A percentile compares a stretch with the other conserved stretches of the same genome.
Evolutionary conservation across 2,888 invertebrate species (phyloP).

Genomic region (Rhagonycha fulva): DNA sequence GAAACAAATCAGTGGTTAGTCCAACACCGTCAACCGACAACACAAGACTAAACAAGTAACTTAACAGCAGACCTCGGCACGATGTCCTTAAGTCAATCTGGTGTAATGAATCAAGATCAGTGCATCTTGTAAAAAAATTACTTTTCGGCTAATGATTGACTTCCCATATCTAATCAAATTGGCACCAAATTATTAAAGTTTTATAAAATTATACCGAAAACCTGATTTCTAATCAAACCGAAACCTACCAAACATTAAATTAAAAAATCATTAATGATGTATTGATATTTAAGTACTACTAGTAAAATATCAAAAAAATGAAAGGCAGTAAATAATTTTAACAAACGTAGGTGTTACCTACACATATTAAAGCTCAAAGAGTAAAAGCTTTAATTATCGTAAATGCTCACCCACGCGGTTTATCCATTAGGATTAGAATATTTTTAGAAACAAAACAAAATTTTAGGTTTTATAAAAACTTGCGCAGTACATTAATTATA

Average conservation of each 20-base stretch:
- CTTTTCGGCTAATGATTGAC: neutral
- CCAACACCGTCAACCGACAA: constrained; percentile 18
- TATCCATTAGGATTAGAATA: neutral
- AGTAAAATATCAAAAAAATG: neutral
- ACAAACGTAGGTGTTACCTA: neutral
- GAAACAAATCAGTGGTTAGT: neutral
- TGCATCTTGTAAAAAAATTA: neutral
- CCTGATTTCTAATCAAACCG: neutral
- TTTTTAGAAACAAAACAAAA: neutral
- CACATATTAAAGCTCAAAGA: neutral
- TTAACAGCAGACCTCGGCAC: constrained; percentile 15
- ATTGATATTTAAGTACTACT: neutral
- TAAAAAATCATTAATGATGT: neutral
- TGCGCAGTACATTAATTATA: neutral
- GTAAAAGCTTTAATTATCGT: neutral
- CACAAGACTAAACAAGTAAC: constrained; percentile 25
- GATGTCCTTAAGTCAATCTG: constrained; percentile 19
- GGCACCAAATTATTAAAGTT: neutral
- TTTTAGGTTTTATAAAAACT: neutral
- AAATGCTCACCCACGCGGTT: neutral
- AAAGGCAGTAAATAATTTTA: neutral
- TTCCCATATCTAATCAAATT: neutral
- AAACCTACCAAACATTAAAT: neutral
- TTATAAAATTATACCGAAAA: neutral
- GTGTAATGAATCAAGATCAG: constrained; percentile 3